These are phyloP conservation scores for Athalia rosae DNA, from an alignment of 2,888 invertebrate species.

Conservation along the genomic window DNA sequence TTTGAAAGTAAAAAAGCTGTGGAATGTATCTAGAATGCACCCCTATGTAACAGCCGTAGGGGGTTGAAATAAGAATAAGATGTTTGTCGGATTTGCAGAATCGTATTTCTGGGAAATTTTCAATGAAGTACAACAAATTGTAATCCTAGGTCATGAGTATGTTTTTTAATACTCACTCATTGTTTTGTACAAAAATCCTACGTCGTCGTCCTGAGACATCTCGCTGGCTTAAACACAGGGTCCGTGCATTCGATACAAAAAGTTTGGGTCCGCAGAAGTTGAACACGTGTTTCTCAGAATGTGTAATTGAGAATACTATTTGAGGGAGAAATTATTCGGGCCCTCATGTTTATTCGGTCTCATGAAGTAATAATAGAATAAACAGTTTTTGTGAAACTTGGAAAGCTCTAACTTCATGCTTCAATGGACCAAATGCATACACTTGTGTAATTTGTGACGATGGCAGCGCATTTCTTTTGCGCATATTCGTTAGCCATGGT, in stretches of 20 bases:
- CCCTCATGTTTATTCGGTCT: too few species aligned
- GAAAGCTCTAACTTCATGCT: slow-evolving; percentile 14
- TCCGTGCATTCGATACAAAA: neutral
- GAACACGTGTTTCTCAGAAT: neutral
- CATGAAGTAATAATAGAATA: neutral
- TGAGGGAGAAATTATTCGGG: too few species aligned
- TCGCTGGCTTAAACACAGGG: neutral
- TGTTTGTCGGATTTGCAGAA: neutral
- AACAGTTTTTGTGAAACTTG: neutral
- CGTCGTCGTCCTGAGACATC: slow-evolving; percentile 72
- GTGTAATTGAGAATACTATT: too few species aligned
- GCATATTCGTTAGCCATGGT: slow-evolving; percentile 28
- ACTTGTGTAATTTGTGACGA: slow-evolving; percentile 15
- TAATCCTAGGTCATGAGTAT: neutral
- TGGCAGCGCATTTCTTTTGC: slow-evolving; percentile 4
- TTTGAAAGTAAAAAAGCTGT: too few species aligned
- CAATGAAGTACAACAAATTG: neutral
- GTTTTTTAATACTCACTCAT: slow-evolving; percentile 67
- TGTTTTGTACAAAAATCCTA: slow-evolving; percentile 71
- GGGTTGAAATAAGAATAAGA: too few species aligned
- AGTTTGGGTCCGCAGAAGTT: neutral
- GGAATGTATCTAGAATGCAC: too few species aligned
- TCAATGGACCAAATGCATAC: slow-evolving; percentile 15
- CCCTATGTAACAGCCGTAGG: too few species aligned
- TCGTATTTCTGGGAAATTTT: neutral